These are phyloP conservation scores for Allobates femoralis DNA, from an alignment of 2,797 vertebrate species.

Conservation along the genomic window DNA sequence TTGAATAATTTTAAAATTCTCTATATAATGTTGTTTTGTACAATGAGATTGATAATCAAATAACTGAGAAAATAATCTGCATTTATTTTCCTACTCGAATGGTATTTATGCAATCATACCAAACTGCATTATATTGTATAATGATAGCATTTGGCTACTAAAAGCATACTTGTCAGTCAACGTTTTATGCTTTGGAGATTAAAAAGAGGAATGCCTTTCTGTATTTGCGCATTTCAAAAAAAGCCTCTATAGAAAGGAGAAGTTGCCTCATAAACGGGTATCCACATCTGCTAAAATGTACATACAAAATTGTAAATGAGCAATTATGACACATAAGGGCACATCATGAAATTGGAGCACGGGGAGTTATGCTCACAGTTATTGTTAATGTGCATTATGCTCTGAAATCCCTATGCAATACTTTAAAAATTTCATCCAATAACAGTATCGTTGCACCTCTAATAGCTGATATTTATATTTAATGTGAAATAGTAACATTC, in stretches of 20 bases:
- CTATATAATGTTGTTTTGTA: background rate
- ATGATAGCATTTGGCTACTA: conserved; percentile 45
- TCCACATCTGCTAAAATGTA: conserved; percentile 62
- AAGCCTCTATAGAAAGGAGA: conserved; percentile 49
- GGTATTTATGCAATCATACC: conserved; percentile 6
- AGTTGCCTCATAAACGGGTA: conserved; percentile 54
- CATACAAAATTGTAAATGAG: conserved; percentile 58
- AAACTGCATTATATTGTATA: conserved; percentile 5
- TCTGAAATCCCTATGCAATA: conserved; percentile 46
- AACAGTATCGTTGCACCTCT: conserved; percentile 39
- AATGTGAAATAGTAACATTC: conserved; percentile 46
- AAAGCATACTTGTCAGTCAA: conserved; percentile 50
- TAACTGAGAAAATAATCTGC: background rate
- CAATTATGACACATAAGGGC: conserved; percentile 58
- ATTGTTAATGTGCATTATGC: conserved; percentile 52
- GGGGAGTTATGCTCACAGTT: conserved; percentile 50
- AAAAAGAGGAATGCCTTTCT: conserved; percentile 53
- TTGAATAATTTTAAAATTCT: background rate
- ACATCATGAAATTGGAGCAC: conserved; percentile 39
- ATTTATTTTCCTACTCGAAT: conserved; percentile 12
- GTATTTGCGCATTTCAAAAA: conserved; percentile 47
- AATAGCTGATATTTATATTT: conserved; percentile 58
- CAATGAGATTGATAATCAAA: background rate
- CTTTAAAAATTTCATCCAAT: conserved; percentile 34
- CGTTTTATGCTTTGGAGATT: conserved; percentile 51